Evolutionary conservation across 2,113 vertebrate species (phyloP).

Genomic region (Hippocampus abdominalis): DNA sequence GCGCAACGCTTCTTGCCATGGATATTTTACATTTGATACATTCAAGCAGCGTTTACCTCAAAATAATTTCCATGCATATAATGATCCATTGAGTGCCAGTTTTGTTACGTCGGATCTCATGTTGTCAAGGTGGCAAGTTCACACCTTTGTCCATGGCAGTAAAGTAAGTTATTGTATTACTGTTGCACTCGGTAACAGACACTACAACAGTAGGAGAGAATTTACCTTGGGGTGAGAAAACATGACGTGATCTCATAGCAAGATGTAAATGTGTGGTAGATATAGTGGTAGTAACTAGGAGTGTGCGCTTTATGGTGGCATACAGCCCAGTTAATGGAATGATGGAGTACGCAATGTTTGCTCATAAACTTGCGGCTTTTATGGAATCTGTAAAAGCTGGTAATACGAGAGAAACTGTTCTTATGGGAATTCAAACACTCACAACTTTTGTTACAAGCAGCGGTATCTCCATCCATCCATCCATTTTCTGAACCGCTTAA

Average conservation of each 20-base stretch:
- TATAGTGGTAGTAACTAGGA: constrained; percentile 27
- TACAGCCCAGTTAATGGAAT: constrained; percentile 21
- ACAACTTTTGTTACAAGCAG: not conserved
- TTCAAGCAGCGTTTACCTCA: not conserved
- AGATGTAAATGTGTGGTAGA: constrained; percentile 27
- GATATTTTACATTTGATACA: not conserved
- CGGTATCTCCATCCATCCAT: too few relatives aligned
- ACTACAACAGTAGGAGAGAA: constrained; percentile 17
- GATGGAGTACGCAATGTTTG: constrained; percentile 21
- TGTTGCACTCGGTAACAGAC: constrained; percentile 25
- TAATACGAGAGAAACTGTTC: constrained; percentile 18
- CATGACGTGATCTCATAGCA: constrained; percentile 28
- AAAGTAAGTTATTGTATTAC: constrained; percentile 36
- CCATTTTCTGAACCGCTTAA: too few relatives aligned
- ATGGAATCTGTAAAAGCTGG: constrained; percentile 26
- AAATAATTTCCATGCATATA: not conserved
- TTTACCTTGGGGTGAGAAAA: constrained; percentile 9
- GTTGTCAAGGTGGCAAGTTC: constrained; percentile 22
- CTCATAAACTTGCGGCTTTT: constrained; percentile 34
- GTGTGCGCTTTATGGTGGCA: constrained; percentile 27
- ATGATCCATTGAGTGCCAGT: not conserved
- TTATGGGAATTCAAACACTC: constrained; percentile 2
- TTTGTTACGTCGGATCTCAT: constrained; percentile 25
- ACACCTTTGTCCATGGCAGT: constrained; percentile 32
- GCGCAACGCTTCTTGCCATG: not conserved